phyloP scores from a whole-genome alignment of 2,113 vertebrate species.

The Macquaria australasica region DNA sequence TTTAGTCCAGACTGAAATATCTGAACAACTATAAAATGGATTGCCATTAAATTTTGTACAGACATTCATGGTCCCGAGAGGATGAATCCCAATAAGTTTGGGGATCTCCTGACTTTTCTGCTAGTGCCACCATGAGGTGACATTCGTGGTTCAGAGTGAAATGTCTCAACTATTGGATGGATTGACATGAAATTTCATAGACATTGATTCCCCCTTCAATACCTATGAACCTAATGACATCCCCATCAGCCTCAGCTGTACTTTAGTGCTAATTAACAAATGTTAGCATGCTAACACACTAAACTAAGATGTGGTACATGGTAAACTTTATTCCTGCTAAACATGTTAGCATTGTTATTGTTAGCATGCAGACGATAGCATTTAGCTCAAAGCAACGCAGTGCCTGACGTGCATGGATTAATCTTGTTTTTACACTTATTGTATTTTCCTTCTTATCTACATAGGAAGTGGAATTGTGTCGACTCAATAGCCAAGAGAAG shows the following conservation, averaged over 20 bases:
- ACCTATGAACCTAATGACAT: neutral
- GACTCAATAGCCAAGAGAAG: conserved; percentile 94
- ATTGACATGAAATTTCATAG: neutral
- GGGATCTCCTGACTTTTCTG: neutral
- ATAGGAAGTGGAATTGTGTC: conserved; percentile 95
- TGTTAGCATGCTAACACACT: neutral
- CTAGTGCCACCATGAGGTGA: neutral
- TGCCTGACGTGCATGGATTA: neutral
- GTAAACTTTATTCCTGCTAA: neutral
- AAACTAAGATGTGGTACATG: neutral
- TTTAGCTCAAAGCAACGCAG: neutral
- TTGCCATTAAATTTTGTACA: neutral
- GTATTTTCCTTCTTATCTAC: conserved; percentile 32
- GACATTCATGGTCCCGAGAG: neutral
- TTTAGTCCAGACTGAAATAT: neutral
- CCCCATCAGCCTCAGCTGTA: neutral
- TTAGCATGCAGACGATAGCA: neutral
- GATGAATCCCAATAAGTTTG: neutral
- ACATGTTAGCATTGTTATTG: no score
- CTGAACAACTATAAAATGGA: neutral
- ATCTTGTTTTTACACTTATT: neutral
- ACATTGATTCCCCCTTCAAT: neutral
- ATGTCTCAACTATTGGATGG: neutral
- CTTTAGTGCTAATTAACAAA: neutral
- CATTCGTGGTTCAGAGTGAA: neutral